Conservation (phyloP, 2,797 vertebrate species). For the Brachymystax lenok region DNA sequence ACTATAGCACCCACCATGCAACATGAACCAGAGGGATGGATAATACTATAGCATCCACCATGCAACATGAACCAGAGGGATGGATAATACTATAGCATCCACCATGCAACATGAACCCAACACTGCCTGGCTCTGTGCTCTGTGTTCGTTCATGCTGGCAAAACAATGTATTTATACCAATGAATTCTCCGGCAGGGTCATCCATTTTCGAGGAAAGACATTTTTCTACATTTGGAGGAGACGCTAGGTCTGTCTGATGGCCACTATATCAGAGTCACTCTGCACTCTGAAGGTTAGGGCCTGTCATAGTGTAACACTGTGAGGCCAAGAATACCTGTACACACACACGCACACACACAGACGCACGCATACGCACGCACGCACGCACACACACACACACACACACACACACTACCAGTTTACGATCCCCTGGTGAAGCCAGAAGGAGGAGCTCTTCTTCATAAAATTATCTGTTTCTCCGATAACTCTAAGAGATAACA, state of each 20-base stretch:
- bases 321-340: slow-evolving; percentile 43
- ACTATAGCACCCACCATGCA: too few species aligned
- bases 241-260: slow-evolving; percentile 53
- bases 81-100: too few species aligned
- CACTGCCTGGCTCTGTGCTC: slow-evolving; percentile 43
- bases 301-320: slow-evolving; percentile 48
- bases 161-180: slow-evolving; percentile 65
- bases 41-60: too few species aligned
- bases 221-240: slow-evolving; percentile 74
- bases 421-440: too few species aligned
- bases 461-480: slow-evolving; percentile 22
- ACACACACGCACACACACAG: slow-evolving; percentile 15
- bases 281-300: slow-evolving; percentile 65
- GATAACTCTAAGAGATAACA: slow-evolving; percentile 47
- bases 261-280: slow-evolving; percentile 71
- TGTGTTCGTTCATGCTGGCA: slow-evolving; percentile 60
- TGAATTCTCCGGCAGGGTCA: slow-evolving; percentile 48
- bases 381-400: slow-evolving; percentile 1
- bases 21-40: too few species aligned
- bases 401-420: background rate
- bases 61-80: too few species aligned
- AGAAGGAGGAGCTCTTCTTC: background rate
- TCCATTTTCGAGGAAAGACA: slow-evolving; percentile 70
- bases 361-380: background rate
- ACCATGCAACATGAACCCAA: slow-evolving; percentile 41